These are phyloP conservation scores for Drosophila santomea DNA, from an alignment of 1,140 invertebrate species.

Conservation along the genomic window DNA sequence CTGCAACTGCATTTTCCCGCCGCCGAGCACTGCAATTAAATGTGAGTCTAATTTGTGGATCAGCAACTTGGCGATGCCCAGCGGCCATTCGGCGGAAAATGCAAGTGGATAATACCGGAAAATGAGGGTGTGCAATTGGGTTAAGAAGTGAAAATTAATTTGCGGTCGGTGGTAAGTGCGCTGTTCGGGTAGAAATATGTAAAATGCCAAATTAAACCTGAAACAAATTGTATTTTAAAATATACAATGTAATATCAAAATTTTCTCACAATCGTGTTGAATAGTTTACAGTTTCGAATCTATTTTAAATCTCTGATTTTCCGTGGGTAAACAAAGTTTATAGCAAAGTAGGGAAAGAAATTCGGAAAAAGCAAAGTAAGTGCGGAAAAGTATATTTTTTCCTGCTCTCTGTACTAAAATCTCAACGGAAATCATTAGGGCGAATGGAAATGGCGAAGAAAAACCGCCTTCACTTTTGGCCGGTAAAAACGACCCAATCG, in stretches of 20 bases:
- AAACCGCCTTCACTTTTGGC: conserved; percentile 36
- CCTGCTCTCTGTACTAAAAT: background rate
- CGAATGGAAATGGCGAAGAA: conserved; percentile 19
- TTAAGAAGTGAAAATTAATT: conserved; percentile 32
- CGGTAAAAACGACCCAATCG: conserved; percentile 20
- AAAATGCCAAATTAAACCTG: background rate
- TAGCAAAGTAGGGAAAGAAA: too few species aligned
- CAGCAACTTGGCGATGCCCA: conserved; percentile 31
- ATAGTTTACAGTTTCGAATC: too few species aligned
- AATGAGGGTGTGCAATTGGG: conserved; percentile 31
- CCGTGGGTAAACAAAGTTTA: background rate
- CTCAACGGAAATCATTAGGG: conserved; percentile 35
- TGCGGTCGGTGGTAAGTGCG: conserved; percentile 9
- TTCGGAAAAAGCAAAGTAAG: too few species aligned
- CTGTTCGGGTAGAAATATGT: background rate
- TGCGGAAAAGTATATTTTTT: too few species aligned
- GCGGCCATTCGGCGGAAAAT: conserved; percentile 25
- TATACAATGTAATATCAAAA: too few species aligned
- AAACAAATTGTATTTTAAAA: background rate
- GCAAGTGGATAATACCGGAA: conserved; percentile 27
- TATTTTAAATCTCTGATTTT: too few species aligned
- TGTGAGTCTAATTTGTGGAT: conserved; percentile 58
- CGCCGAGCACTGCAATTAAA: conserved; percentile 54
- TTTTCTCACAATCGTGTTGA: too few species aligned
- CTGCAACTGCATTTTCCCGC: conserved; percentile 46